Evolutionary conservation across 2,888 invertebrate species (phyloP), one percentile per base, ranked within the genome.

Genomic region (Gymnoscelis rufifasciata): DNA sequence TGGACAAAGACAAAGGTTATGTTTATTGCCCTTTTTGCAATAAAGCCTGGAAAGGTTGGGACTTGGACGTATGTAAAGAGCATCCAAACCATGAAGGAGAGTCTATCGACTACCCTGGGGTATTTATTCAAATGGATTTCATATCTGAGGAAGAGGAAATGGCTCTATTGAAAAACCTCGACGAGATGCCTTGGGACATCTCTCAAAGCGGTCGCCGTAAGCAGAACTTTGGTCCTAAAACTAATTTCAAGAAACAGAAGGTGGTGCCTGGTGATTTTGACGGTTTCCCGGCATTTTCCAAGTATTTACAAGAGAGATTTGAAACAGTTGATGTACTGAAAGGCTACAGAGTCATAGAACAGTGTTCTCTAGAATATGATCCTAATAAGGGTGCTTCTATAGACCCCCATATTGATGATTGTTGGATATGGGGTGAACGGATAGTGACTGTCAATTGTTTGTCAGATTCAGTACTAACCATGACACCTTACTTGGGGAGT

Each of bases 401-500:
- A 58, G 99, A 99, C 79, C 96, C 98, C 7, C 99, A 99, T 72
- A 95, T 98, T 59, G 99, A 99, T 79, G 99, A 99, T 68, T 96
- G 96, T 71, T 99, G 99, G 99, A 92, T 99, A 47, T 99, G 99
- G 99, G 99, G 99, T 4, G 97, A 99, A 79, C 91, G 99, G 56
- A 94, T 99, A 27, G 93, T 99, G 1, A 98, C 97, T 0, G 92
- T 98, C 0, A 98, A 97, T 74, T 91, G 97, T 59, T 74, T 95
- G 10, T 92, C 95, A 0, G 93, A 95, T 71, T 93, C 96, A 0
- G 91, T 94, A 1, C 89, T 98, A 26, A 96, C 95, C 0, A 91
- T 99, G 90, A 94, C 92, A 1, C 89, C 86, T 19, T 94, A 90
- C 66, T 63, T 64, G 40, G 90, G 91, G 15, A 88, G 90, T 38